Conservation (phyloP, 1,140 invertebrate genomes). For the Linepithema humile region DNA sequence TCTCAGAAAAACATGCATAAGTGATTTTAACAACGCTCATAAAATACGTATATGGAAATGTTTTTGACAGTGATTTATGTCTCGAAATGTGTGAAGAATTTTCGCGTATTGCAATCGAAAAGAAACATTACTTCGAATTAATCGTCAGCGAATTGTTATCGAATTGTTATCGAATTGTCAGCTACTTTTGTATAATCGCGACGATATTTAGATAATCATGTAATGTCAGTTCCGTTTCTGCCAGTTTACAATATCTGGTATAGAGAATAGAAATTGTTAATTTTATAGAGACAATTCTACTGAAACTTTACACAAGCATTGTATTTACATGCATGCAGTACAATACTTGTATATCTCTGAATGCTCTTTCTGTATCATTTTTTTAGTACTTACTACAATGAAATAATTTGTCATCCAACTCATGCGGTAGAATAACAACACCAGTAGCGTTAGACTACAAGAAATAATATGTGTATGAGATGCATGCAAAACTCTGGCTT, state of each 20-base stretch:
- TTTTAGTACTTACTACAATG: not conserved
- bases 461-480: conserved; percentile 3
- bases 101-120: not conserved
- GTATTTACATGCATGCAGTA: conserved; percentile 11
- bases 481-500: conserved; percentile 46
- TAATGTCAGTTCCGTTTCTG: not conserved
- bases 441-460: conserved; percentile 14
- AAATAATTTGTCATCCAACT: not conserved
- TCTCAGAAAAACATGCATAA: conserved; percentile 30
- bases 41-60: conserved; percentile 34
- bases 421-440: not conserved
- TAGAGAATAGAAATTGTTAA: not conserved
- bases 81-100: conserved; percentile 16
- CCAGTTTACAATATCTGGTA: not conserved
- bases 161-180: not conserved
- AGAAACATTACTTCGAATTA: not conserved
- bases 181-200: not conserved
- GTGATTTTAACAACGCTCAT: conserved; percentile 36
- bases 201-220: not conserved
- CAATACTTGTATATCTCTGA: not conserved
- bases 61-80: not conserved
- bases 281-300: not conserved
- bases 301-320: not conserved
- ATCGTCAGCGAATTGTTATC: not conserved
- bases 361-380: not conserved